Percentiles rank a stretch among this genome's conserved stretches.
phyloP scores from a whole-genome alignment of 64 coral and sea anemone species.

The Cladopsammia gracilis region DNA sequence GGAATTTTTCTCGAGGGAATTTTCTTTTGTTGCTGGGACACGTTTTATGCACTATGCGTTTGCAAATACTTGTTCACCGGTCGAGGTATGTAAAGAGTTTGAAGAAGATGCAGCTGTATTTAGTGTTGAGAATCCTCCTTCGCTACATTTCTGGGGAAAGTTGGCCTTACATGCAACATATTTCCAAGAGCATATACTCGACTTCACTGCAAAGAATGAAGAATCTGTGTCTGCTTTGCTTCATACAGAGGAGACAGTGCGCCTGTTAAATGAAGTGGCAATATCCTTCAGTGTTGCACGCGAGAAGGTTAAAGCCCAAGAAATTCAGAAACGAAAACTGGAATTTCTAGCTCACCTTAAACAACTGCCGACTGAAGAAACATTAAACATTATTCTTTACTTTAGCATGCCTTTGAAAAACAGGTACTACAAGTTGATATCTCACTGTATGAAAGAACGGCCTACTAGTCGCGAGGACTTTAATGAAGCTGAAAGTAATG shows the following conservation, averaged over 20 bases:
- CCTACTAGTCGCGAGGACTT: background rate
- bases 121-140: slow-evolving; percentile 61
- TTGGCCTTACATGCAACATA: slow-evolving; percentile 54
- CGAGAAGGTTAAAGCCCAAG: slow-evolving; percentile 75
- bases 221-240: background rate
- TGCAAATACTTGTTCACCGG: slow-evolving; percentile 36
- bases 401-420: slow-evolving; percentile 71
- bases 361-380: slow-evolving; percentile 6
- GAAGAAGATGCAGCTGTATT: slow-evolving; percentile 47
- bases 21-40: slow-evolving; percentile 39
- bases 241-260: slow-evolving; percentile 61
- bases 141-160: slow-evolving; percentile 74
- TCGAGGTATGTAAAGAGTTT: slow-evolving; percentile 58
- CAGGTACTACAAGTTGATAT: slow-evolving; percentile 75
- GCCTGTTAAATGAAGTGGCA: slow-evolving; percentile 75
- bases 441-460: slow-evolving; percentile 63
- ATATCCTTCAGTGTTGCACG: slow-evolving; percentile 69
- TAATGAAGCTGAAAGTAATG: background rate
- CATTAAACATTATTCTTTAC: background rate
- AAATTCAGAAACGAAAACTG: slow-evolving; percentile 71
- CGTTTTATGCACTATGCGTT: slow-evolving; percentile 63
- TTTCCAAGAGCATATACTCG: slow-evolving; percentile 58
- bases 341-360: slow-evolving; percentile 62
- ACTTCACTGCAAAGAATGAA: background rate
- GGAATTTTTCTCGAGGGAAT: no score